phyloP scores from a whole-genome alignment of 2,797 vertebrate species.

The Carduelis carduelis region DNA sequence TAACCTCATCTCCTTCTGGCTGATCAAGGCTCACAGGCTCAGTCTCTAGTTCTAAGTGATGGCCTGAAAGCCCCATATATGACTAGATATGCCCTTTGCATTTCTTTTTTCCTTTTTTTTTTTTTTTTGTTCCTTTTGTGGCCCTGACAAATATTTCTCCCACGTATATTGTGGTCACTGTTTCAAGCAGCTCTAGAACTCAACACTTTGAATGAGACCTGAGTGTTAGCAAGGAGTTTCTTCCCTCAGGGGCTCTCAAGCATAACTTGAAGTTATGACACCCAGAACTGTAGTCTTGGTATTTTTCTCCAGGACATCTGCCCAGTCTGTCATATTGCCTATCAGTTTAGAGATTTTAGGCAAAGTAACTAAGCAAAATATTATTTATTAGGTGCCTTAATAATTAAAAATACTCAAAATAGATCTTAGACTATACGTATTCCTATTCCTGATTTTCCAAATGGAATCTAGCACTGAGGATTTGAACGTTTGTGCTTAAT shows the following conservation, averaged over 20 bases:
- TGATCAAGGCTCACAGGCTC: background rate
- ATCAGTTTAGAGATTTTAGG: background rate
- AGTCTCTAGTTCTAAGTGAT: background rate
- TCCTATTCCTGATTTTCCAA: background rate
- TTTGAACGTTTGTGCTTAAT: background rate
- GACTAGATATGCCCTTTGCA: background rate
- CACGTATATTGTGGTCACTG: accelerated
- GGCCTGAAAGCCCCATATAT: background rate
- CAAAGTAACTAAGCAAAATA: background rate
- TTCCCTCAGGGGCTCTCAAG: background rate
- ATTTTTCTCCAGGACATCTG: background rate
- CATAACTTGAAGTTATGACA: background rate
- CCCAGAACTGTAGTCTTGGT: background rate
- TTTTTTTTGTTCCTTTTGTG: background rate
- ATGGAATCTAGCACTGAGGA: background rate
- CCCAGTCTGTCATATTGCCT: background rate
- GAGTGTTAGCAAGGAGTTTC: background rate
- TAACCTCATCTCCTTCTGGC: background rate
- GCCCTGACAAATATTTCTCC: background rate
- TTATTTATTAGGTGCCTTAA: background rate
- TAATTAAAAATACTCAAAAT: background rate
- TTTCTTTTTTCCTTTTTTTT: background rate
- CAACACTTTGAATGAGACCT: background rate
- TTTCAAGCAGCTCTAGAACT: background rate
- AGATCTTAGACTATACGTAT: background rate